Evolutionary conservation across 1,140 invertebrate genomes (phyloP).

Genomic region (Heliothis virescens): DNA sequence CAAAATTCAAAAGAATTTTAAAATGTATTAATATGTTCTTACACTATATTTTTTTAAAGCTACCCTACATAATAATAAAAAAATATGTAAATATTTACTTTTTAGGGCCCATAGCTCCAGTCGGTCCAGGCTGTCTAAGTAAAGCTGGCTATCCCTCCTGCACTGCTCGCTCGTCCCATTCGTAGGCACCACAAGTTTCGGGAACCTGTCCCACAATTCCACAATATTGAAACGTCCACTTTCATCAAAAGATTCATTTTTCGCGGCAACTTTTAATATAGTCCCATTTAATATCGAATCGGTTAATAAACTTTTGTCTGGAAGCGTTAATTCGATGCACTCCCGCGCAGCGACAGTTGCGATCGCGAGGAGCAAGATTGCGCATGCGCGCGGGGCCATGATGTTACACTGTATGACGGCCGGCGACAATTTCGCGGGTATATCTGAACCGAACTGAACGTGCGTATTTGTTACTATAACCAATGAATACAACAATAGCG

Average conservation of each 20-base stretch:
- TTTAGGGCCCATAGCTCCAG: conserved; percentile 87
- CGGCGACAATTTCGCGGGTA: conserved; percentile 47
- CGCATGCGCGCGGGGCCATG: conserved; percentile 78
- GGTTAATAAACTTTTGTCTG: conserved; percentile 65
- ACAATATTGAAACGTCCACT: conserved; percentile 68
- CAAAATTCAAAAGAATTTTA: background rate
- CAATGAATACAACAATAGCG: conserved; percentile 43
- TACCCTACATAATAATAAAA: conserved; percentile 36
- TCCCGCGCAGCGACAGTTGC: conserved; percentile 69
- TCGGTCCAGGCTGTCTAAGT: conserved; percentile 79
- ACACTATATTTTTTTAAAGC: background rate
- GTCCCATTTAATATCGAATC: conserved; percentile 75
- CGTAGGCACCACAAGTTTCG: conserved; percentile 77
- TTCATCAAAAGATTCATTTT: conserved; percentile 70
- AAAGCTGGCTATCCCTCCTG: conserved; percentile 76
- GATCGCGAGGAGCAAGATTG: conserved; percentile 60
- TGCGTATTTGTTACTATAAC: conserved; percentile 41
- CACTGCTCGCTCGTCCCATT: conserved; percentile 81
- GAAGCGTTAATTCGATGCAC: conserved; percentile 76
- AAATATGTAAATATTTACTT: conserved; percentile 81
- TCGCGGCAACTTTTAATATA: conserved; percentile 66
- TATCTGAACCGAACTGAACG: conserved; percentile 41
- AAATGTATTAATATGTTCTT: no score
- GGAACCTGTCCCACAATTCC: conserved; percentile 77
- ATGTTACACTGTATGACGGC: conserved; percentile 66